These are phyloP conservation scores for fruit fly (Drosophila melanogaster) DNA, from an alignment of 1,140 invertebrate genomes.

Conservation along the genomic window DNA sequence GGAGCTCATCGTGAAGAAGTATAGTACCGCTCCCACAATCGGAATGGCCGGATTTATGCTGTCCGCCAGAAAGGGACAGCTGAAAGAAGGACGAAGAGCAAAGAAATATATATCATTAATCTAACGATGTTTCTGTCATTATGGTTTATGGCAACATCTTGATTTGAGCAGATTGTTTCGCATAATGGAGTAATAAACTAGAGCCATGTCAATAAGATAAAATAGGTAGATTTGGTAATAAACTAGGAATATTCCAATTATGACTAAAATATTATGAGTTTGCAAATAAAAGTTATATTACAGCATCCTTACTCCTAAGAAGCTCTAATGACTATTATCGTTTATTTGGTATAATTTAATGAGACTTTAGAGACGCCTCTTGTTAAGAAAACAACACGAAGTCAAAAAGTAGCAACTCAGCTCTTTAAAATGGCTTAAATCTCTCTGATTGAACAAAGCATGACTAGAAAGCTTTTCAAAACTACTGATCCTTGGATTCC, in stretches of 20 bases:
- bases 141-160: slow-evolving; percentile 25
- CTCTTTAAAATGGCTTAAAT: not conserved
- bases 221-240: not conserved
- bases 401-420: not conserved
- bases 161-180: slow-evolving; percentile 14
- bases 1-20: slow-evolving; percentile 95
- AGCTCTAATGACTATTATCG: too few relatives aligned
- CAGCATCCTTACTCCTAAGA: too few relatives aligned
- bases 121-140: slow-evolving; percentile 14
- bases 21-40: slow-evolving; percentile 92
- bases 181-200: slow-evolving; percentile 8
- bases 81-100: slow-evolving; percentile 85
- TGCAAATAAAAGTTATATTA: too few relatives aligned
- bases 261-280: too few relatives aligned
- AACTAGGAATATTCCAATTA: not conserved
- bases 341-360: too few relatives aligned
- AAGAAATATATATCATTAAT: slow-evolving; percentile 19
- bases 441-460: not conserved
- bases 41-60: slow-evolving; percentile 94
- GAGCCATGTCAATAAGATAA: slow-evolving; percentile 9
- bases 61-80: slow-evolving; percentile 93
- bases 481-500: not conserved
- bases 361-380: too few relatives aligned
- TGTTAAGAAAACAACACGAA: too few relatives aligned
- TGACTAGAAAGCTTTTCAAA: not conserved